Evolutionary conservation across 2,113 vertebrate genomes (phyloP).

Genomic region (Poeciliopsis occidentalis): DNA sequence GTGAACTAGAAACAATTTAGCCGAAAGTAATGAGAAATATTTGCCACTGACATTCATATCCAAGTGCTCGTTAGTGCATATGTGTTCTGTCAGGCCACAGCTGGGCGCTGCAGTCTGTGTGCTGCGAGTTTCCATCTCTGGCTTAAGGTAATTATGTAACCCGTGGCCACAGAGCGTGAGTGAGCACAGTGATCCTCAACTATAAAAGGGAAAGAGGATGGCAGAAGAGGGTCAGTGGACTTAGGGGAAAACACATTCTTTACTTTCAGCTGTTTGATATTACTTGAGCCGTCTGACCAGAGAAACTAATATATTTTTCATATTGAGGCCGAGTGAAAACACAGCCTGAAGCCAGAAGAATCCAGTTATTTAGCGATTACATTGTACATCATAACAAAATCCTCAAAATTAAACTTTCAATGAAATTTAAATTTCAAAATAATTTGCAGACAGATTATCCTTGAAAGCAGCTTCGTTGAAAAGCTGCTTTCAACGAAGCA

Average conservation of each 20-base stretch:
- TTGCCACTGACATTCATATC: neutral
- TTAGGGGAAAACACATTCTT: slow-evolving; percentile 49
- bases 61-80: neutral
- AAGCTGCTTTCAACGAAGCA: neutral
- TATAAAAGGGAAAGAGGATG: slow-evolving; percentile 70
- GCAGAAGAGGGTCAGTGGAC: slow-evolving; percentile 43
- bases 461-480: no score
- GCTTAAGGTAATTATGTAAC: slow-evolving; percentile 60
- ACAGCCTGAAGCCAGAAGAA: neutral
- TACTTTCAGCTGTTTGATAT: slow-evolving; percentile 13
- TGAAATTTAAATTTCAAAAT: neutral
- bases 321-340: slow-evolving; percentile 19
- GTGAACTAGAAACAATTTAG: neutral
- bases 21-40: neutral
- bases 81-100: neutral
- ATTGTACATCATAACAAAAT: neutral
- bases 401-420: neutral
- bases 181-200: slow-evolving; percentile 54
- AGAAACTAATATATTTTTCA: slow-evolving; percentile 26
- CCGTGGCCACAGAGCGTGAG: slow-evolving; percentile 25
- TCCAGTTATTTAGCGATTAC: neutral
- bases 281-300: slow-evolving; percentile 16
- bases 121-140: slow-evolving; percentile 49
- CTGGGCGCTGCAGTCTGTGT: slow-evolving; percentile 10
- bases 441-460: neutral